Evolutionary conservation across 2,888 invertebrate species (phyloP).

Genomic region (Ariolimax columbianus): DNA sequence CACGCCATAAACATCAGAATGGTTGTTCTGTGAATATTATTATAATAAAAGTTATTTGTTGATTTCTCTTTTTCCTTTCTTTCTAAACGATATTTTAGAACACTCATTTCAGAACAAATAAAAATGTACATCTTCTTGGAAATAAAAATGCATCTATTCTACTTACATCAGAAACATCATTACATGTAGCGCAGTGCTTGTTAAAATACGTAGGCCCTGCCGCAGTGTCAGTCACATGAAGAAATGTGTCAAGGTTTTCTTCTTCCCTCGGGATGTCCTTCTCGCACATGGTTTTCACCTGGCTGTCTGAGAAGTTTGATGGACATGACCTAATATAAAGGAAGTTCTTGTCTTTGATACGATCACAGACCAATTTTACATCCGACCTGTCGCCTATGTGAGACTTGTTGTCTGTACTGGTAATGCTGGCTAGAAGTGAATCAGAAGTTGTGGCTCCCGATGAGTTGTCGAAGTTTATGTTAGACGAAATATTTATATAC

Average conservation of each 20-base stretch:
- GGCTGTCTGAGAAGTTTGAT: not conserved
- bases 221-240: not conserved
- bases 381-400: not conserved
- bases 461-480: too few relatives aligned
- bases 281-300: not conserved
- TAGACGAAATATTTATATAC: not conserved
- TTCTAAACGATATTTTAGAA: too few relatives aligned
- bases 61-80: too few relatives aligned
- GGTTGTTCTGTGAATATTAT: too few relatives aligned
- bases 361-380: not conserved
- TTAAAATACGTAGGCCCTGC: conserved; percentile 13
- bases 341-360: not conserved
- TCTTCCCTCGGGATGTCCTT: not conserved
- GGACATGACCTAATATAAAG: conserved; percentile 17
- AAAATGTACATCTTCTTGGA: too few relatives aligned
- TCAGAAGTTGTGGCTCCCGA: not conserved
- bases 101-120: too few relatives aligned
- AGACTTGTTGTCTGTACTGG: too few relatives aligned
- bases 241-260: not conserved
- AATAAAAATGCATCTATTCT: not conserved
- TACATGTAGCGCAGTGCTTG: conserved; percentile 13
- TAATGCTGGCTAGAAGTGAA: not conserved
- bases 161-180: not conserved
- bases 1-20: too few relatives aligned
- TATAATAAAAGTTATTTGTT: too few relatives aligned